Percentiles rank a stretch among this genome's conserved stretches.
Evolutionary conservation across 2,113 vertebrate species (phyloP).

Genomic region (Pterocles burchelli): DNA sequence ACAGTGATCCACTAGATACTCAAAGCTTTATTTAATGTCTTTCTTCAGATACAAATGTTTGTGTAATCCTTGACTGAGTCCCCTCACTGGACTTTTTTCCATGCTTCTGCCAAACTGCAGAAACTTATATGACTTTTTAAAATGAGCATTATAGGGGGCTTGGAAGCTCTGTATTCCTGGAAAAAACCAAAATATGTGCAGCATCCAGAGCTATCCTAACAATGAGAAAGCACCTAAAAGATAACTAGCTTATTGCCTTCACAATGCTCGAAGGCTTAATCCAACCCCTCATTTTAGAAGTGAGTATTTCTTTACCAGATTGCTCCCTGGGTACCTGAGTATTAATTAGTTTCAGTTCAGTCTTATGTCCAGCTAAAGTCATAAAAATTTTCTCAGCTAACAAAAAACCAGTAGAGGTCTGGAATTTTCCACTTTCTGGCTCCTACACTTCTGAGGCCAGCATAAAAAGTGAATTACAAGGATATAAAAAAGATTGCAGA

Average conservation of each 20-base stretch:
- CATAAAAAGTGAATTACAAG: not conserved
- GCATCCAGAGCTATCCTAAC: not conserved
- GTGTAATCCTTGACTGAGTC: not conserved
- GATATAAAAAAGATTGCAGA: not conserved
- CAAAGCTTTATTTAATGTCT: not conserved
- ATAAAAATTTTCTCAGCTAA: not conserved
- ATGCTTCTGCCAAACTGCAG: not conserved
- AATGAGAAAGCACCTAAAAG: not conserved
- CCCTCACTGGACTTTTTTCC: not conserved
- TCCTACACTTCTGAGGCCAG: not conserved
- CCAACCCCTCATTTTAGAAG: not conserved
- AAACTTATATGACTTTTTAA: not conserved
- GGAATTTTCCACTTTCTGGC: not conserved
- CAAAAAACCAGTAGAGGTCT: not conserved
- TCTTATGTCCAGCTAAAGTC: not conserved
- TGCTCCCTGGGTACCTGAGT: not conserved
- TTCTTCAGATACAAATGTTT: not conserved
- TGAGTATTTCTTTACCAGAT: not conserved
- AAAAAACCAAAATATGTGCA: not conserved
- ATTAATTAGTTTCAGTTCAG: not conserved
- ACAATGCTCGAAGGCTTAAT: not conserved
- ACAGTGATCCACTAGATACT: not conserved
- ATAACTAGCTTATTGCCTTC: not conserved
- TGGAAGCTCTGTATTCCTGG: not conserved
- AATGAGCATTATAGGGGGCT: rapidly evolving